Base-by-base conservation (phyloP, 2,888 invertebrate species). In the Heliconius erato region DNA sequence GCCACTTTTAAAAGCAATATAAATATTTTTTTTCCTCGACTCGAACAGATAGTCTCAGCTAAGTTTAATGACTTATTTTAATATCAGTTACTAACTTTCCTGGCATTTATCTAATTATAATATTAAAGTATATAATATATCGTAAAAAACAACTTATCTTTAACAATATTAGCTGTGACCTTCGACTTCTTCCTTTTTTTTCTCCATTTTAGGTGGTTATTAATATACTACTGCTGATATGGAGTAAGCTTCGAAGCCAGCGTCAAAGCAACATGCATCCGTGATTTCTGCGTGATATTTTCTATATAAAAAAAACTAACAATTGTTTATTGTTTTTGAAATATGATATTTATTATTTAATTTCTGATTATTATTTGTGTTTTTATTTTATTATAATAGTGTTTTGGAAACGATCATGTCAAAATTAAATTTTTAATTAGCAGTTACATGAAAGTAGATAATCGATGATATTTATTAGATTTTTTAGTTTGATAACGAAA, bases 61-160 rank as follows among this genome's bases (percentile, higher is more conserved):
- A 82, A 84, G 84, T 84, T 84, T 84, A 84, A 84, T 83, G 84
- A 84, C 83, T 83, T 84, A 84, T 81, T 81, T 74, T 68, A 81
- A 49, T 84, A 81, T 81, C 82, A 65, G 69, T 79, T 76, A 78
- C 78, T 80, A 77, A 67, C 69, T 79, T 83, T 81, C 72, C 72
- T 82, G 54, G 44, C 67, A 32, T 72, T 79, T 79, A 76, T 71
- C 63, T 72, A 76, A 74, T 74, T 79, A 79, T 81, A 63, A 40
- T 72, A 72, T 65, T 28, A n/a, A n/a, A 63, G 3, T 63, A n/a
- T 63, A 11, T 82, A 32, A 77, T 71, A 77, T 32, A 78, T 67
- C 78, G 65, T 78, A 49, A 28, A 78, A 40, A 78, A 68, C 23
- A 68, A 67, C 28, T 68, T 78, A 78, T 78, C 67, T 78, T 32